Percentiles rank a stretch among this genome's conserved stretches.
Evolutionary conservation across 1,140 invertebrate species (phyloP).

Genomic region (Batillaria attramentaria): DNA sequence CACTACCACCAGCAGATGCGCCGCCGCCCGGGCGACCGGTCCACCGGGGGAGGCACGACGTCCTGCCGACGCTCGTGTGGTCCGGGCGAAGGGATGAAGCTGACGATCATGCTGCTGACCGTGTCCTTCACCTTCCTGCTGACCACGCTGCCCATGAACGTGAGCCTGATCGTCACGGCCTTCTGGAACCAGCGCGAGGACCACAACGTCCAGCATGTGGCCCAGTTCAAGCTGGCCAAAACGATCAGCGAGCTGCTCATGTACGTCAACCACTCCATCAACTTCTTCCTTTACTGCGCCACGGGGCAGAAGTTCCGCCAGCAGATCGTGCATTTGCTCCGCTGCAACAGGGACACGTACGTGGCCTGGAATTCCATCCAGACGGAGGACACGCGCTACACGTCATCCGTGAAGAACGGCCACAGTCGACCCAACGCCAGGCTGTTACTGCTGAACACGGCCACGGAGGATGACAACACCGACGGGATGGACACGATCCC

Average conservation of each 20-base stretch:
- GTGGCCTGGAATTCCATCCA: conserved; percentile 3
- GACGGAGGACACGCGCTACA: not conserved
- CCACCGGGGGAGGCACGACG: not conserved
- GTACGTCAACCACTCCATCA: conserved; percentile 72
- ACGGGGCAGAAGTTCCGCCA: conserved; percentile 68
- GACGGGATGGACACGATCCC: too few relatives aligned
- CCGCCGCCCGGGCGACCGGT: not conserved
- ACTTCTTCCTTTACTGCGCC: conserved; percentile 72
- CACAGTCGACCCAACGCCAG: too few relatives aligned
- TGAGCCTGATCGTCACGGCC: conserved; percentile 59
- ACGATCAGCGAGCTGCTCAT: conserved; percentile 67
- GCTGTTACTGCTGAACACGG: too few relatives aligned
- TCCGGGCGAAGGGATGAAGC: conserved; percentile 54
- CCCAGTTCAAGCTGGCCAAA: conserved; percentile 52
- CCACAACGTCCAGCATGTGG: conserved; percentile 34
- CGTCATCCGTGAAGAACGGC: not conserved
- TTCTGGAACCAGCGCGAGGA: conserved; percentile 49
- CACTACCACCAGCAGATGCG: conserved; percentile 34
- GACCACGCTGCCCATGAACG: conserved; percentile 69
- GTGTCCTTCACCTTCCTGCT: conserved; percentile 69
- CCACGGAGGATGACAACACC: too few relatives aligned
- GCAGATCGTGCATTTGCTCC: not conserved
- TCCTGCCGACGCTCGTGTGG: conserved; percentile 31
- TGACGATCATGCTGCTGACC: conserved; percentile 68
- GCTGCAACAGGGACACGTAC: conserved; percentile 5